Evolutionary conservation across 2,113 vertebrate species (phyloP), one percentile per base, ranked within the genome.

Genomic region (Tenebrosternarchus preto): DNA sequence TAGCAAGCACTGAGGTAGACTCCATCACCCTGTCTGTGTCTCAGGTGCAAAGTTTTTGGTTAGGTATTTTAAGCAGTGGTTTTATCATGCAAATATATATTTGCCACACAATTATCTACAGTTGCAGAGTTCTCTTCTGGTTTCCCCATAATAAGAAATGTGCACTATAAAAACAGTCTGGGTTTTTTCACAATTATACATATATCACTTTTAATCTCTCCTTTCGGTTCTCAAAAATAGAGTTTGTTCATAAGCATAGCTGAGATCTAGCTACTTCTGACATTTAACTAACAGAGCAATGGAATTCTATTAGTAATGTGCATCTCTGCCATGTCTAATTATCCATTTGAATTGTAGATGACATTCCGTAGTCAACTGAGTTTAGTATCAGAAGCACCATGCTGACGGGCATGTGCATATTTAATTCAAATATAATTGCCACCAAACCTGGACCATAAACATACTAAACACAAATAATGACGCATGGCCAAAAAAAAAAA

Each of bases 41-140:
- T 64, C 80, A 83, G 68, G 72, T 76, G 83, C 73, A 71, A 83
- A 83, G 70, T 56, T 81, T 75, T 72, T 39, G 76, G 64, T 59
- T 53, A 67, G 53, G 43, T 76, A n/a, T 80, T 9, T 85, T 66
- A 60, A 56, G 77, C 68, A 46, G 63, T 39, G 63, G 73, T 76
- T 83, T 84, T 86, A 82, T 86, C 77, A 84, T 85, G 78, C 43
- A 85, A 86, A 84, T 86, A 50, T 73, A 68, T 81, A 82, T 85
- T 82, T 79, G 82, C 73, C 36, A 71, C 55, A 76, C 72, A 85
- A 81, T 82, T 83, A 84, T 46, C 67, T 76, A 53, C 81, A 87
- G 85, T 85, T 85, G 80, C 55, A 27, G 77, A 79, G 56, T 82
- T 84, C 70, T 80, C 56, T 60, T 77, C 55, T 59, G 63, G 78